Percentiles rank a stretch among this genome's conserved stretches.
Evolutionary conservation across 2,113 vertebrate genomes (phyloP).

Genomic region (Poeciliopsis retropinna): DNA sequence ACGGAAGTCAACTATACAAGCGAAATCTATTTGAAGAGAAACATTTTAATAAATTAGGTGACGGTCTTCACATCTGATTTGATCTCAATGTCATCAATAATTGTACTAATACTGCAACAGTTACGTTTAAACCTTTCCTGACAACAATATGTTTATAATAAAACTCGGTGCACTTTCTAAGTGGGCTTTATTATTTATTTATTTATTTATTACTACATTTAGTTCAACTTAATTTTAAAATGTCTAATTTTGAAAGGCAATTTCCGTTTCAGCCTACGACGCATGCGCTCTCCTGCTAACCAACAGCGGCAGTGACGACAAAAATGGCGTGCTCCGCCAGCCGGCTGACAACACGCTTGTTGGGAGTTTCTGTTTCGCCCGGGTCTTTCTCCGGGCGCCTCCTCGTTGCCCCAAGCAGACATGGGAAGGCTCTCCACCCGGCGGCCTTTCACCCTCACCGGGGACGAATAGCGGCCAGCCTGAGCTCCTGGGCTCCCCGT

Average conservation of each 20-base stretch:
- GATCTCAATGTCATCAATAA: too few relatives aligned
- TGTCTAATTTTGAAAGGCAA: neutral
- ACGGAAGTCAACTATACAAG: too few relatives aligned
- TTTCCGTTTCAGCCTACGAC: neutral
- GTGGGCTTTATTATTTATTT: too few relatives aligned
- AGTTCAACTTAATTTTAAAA: neutral
- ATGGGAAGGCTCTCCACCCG: constrained; percentile 1
- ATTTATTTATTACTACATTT: neutral
- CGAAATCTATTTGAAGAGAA: too few relatives aligned
- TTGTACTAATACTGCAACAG: too few relatives aligned
- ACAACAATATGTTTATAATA: neutral
- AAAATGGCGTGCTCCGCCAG: constrained; percentile 72
- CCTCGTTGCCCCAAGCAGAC: neutral
- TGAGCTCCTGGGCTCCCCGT: constrained; percentile 34
- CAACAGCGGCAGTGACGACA: constrained; percentile 33
- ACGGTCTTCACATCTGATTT: too few relatives aligned
- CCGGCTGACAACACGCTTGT: constrained; percentile 31
- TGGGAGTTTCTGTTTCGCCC: constrained; percentile 27
- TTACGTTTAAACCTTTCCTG: neutral
- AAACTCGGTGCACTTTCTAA: neutral
- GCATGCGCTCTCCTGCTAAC: constrained; percentile 54
- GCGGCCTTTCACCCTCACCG: neutral
- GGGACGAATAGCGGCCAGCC: neutral
- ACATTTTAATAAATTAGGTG: too few relatives aligned
- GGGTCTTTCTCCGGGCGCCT: constrained; percentile 6